Evolutionary conservation across 2,888 invertebrate species (phyloP).

Genomic region (Oscheius onirici): DNA sequence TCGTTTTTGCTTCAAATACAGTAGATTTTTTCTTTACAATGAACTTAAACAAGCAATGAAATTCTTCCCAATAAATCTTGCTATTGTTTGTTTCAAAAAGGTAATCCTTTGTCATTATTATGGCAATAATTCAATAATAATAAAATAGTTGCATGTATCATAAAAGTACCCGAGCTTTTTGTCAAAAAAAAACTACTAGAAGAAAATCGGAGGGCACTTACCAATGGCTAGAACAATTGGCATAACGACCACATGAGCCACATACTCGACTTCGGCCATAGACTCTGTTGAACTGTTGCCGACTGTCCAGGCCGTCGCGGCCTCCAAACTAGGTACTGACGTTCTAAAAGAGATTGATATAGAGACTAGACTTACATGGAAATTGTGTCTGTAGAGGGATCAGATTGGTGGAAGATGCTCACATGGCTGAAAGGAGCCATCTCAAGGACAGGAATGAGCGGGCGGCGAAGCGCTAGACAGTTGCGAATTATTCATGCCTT

Average conservation of each 20-base stretch:
- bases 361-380: not conserved
- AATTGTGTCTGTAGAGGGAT: not conserved
- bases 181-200: no score
- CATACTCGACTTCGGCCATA: slow-evolving; percentile 61
- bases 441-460: slow-evolving; percentile 17
- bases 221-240: slow-evolving; percentile 61
- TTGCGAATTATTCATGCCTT: slow-evolving; percentile 24
- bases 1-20: no score
- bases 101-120: no score
- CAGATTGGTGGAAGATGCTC: not conserved
- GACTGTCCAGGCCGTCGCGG: not conserved
- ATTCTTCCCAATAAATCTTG: no score
- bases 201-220: slow-evolving; percentile 27
- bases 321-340: not conserved
- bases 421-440: slow-evolving; percentile 25
- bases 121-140: no score
- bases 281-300: slow-evolving; percentile 1
- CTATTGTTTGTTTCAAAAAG: no score
- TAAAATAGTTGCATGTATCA: no score
- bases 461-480: slow-evolving; percentile 25
- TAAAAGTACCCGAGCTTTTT: no score
- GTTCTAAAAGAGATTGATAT: not conserved
- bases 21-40: no score
- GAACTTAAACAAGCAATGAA: no score
- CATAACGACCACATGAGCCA: slow-evolving; percentile 66